Evolutionary conservation across 2,888 invertebrate genomes (phyloP).

Genomic region (Caenorhabditis panamensis): DNA sequence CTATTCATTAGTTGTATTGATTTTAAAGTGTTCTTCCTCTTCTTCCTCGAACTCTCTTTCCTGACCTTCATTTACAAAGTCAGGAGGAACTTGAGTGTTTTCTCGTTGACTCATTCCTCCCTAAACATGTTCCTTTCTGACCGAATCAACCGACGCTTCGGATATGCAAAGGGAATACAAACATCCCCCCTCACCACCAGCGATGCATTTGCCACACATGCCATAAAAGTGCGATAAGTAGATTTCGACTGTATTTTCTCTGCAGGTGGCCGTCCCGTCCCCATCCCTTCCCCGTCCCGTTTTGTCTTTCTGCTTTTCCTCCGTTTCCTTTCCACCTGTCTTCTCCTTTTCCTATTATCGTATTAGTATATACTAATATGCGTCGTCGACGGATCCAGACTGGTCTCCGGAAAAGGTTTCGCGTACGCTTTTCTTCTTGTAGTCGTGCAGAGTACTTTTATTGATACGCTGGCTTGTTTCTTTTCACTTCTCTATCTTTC

Average conservation of each 20-base stretch:
- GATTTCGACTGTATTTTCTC: slow-evolving; percentile 40
- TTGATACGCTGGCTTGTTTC: slow-evolving; percentile 2
- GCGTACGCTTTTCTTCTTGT: neutral
- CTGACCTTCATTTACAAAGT: neutral
- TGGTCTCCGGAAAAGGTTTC: slow-evolving; percentile 20
- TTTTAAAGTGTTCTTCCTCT: neutral
- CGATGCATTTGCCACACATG: slow-evolving; percentile 33
- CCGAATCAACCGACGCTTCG: neutral
- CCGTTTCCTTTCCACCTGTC: slow-evolving; percentile 3
- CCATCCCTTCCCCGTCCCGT: neutral
- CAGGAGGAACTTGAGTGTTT: neutral
- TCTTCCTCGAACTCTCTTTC: neutral
- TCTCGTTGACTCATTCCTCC: neutral
- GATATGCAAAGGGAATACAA: slow-evolving; percentile 8
- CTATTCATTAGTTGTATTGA: slow-evolving; percentile 26
- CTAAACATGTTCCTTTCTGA: neutral
- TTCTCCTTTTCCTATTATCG: slow-evolving; percentile 27
- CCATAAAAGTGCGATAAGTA: slow-evolving; percentile 48
- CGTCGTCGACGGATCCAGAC: slow-evolving; percentile 15
- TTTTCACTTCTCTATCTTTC: neutral
- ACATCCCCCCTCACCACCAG: neutral
- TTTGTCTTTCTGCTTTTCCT: slow-evolving; percentile 15
- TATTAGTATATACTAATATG: slow-evolving; percentile 46
- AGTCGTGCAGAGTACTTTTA: slow-evolving; percentile 1
- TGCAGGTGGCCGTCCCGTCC: slow-evolving; percentile 22